phyloP scores from a whole-genome alignment of 92 coral and sea anemone genomes.

The Plumapathes pennacea region DNA sequence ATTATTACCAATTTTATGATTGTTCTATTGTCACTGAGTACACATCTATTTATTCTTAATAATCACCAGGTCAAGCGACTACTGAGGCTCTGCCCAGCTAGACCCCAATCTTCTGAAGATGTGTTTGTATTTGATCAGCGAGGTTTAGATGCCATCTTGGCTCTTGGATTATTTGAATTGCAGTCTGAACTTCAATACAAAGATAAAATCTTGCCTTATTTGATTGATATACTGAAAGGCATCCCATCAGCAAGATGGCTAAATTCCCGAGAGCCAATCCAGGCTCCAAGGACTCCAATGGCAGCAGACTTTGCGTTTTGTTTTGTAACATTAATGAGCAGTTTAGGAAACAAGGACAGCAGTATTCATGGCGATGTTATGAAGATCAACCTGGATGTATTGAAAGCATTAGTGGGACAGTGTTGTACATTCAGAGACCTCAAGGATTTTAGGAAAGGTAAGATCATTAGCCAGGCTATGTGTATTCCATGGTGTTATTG shows the following conservation, averaged over 20 bases:
- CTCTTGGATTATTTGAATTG: constrained; percentile 77
- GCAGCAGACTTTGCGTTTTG: constrained; percentile 92
- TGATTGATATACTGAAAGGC: constrained; percentile 73
- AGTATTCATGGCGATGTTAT: constrained; percentile 52
- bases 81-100: constrained; percentile 83
- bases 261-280: constrained; percentile 60
- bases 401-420: constrained; percentile 61
- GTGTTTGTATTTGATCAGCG: constrained; percentile 73
- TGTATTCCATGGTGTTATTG: too few species aligned
- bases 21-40: too few species aligned
- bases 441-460: constrained; percentile 79
- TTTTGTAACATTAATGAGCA: constrained; percentile 83
- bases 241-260: constrained; percentile 81
- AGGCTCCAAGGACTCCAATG: constrained; percentile 51
- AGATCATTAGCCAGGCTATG: too few species aligned
- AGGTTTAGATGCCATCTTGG: constrained; percentile 82
- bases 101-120: constrained; percentile 54
- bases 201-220: constrained; percentile 86
- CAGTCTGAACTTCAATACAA: constrained; percentile 81
- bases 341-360: constrained; percentile 71
- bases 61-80: constrained; percentile 91
- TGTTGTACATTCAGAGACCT: constrained; percentile 64
- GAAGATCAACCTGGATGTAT: constrained; percentile 60
- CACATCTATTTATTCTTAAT: too few species aligned
- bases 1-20: too few species aligned